A percentile compares a stretch with the other conserved stretches of the same genome.
phyloP scores from a whole-genome alignment of 2,113 vertebrate species.

The Reinhardtius hippoglossoides region DNA sequence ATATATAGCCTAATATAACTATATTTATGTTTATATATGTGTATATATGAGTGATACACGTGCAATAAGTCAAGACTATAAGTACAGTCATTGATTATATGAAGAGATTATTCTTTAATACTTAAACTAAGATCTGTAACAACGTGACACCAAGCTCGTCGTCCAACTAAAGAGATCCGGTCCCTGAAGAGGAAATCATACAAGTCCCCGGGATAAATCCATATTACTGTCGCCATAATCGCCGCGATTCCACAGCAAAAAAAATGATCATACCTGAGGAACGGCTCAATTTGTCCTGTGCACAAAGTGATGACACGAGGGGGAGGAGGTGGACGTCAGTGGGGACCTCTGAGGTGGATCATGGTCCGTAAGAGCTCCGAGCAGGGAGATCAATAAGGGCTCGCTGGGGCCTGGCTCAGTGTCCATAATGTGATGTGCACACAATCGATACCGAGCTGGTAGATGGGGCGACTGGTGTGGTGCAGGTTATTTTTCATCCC shows the following conservation, averaged over 20 bases:
- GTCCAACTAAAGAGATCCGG: conserved; percentile 37
- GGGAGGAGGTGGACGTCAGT: conserved; percentile 1
- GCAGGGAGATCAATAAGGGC: conserved; percentile 63
- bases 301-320: conserved; percentile 63
- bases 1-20: too few species aligned
- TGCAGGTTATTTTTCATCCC: conserved; percentile 42
- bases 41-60: too few species aligned
- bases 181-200: conserved; percentile 54
- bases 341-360: conserved; percentile 52
- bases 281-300: conserved; percentile 56
- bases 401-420: conserved; percentile 42
- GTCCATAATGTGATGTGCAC: conserved; percentile 64
- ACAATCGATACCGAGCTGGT: conserved; percentile 61
- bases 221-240: conserved; percentile 74
- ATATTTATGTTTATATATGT: too few species aligned
- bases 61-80: neutral
- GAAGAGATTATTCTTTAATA: too few species aligned
- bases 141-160: conserved; percentile 10
- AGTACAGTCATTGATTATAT: too few species aligned
- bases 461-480: conserved; percentile 32
- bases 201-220: conserved; percentile 58
- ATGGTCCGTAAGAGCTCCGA: conserved; percentile 55
- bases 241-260: conserved; percentile 53
- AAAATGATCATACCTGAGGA: conserved; percentile 69
- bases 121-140: neutral